Conservation (phyloP, 2,888 invertebrate species). For the Eumacrocentrus americanus region DNA sequence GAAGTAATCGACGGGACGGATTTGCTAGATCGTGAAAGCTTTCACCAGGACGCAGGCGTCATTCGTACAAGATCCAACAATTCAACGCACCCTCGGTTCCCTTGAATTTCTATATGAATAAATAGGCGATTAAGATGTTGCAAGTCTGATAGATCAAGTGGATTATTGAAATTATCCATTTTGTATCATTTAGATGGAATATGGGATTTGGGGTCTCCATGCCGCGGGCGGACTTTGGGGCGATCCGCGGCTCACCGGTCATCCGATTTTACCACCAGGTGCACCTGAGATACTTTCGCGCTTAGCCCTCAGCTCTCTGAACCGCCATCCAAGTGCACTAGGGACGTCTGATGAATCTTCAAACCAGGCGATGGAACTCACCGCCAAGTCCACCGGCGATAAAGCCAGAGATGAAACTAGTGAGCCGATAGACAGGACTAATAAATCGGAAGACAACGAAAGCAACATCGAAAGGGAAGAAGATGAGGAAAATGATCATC, state of each 20-base stretch:
- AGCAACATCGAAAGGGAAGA: conserved; percentile 48
- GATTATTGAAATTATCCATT: neutral
- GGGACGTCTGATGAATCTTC: conserved; percentile 37
- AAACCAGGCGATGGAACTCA: conserved; percentile 54
- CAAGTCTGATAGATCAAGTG: neutral
- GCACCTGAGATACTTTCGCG: conserved; percentile 50
- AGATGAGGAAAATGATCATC: conserved; percentile 27
- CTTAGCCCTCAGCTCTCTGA: conserved; percentile 53
- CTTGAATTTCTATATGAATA: too few relatives aligned
- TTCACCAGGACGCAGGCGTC: too few relatives aligned
- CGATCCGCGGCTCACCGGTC: conserved; percentile 56
- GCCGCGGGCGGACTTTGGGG: conserved; percentile 58
- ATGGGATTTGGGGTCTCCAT: conserved; percentile 60
- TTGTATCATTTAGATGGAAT: conserved; percentile 56
- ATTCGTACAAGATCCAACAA: too few relatives aligned
- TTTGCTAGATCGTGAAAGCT: too few relatives aligned
- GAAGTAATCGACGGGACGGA: too few relatives aligned
- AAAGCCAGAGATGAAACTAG: conserved; percentile 24
- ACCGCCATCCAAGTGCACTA: conserved; percentile 42
- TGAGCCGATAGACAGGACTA: conserved; percentile 9
- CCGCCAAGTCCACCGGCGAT: conserved; percentile 39
- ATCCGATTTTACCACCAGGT: conserved; percentile 51
- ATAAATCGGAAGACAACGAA: conserved; percentile 50
- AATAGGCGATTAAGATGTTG: too few relatives aligned
- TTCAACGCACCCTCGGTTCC: too few relatives aligned